Evolutionary conservation across 2,797 vertebrate species (phyloP).

Genomic region (Crenuchus spilurus): DNA sequence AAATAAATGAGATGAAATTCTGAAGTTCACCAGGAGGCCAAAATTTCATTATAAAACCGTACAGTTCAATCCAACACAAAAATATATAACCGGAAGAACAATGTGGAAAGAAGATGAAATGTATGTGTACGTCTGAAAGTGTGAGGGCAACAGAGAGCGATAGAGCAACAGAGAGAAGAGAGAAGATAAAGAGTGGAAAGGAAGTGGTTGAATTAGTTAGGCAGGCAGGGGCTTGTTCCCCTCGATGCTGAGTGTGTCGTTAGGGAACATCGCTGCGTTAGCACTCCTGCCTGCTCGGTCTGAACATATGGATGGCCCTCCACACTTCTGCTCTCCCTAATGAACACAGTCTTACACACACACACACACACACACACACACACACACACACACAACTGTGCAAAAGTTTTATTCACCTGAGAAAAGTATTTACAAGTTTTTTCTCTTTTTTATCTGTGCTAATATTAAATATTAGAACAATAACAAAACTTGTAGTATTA

Average conservation of each 20-base stretch:
- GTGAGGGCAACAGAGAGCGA: background rate
- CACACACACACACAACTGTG: background rate
- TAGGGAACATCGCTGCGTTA: constrained; percentile 30
- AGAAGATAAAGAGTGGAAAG: background rate
- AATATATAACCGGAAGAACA: background rate
- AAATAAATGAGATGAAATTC: background rate
- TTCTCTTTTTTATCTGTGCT: too few species aligned
- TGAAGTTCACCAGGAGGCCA: background rate
- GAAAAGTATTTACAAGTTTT: too few species aligned
- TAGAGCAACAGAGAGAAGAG: too few species aligned
- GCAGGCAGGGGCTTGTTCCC: constrained; percentile 30
- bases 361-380: background rate
- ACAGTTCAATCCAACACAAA: background rate
- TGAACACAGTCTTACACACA: constrained; percentile 8
- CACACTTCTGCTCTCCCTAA: constrained; percentile 7
- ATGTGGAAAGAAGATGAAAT: background rate
- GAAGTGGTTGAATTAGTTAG: constrained; percentile 10
- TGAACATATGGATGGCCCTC: constrained; percentile 34
- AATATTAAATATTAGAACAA: too few species aligned
- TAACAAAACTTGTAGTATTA: too few species aligned
- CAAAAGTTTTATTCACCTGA: too few species aligned
- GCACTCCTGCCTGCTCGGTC: constrained; percentile 22
- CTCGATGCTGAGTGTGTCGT: constrained; percentile 2
- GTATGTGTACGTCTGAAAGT: background rate
- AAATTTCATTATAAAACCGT: background rate